Evolutionary conservation across 2,797 vertebrate genomes (phyloP), one percentile per base, ranked within the genome.

Genomic region (Enteromius thamalakanensis): DNA sequence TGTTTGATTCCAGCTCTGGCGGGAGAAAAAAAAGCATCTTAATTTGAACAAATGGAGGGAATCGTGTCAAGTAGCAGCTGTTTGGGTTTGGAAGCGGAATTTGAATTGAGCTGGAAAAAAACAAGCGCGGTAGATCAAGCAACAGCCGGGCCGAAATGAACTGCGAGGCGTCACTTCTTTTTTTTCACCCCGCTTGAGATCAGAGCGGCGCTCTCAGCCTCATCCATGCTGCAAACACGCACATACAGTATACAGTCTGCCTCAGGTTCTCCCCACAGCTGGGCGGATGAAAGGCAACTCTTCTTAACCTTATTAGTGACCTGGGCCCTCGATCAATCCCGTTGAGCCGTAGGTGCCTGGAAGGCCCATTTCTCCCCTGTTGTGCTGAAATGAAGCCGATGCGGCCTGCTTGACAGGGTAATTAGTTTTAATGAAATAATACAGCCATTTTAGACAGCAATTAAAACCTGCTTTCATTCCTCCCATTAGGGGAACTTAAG

Each of bases 401-500:
- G 86, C 87, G 84, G 89, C 86, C 84, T 89, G 87, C 86, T 91
- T 91, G 91, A 90, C 91, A 90, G 87, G 87, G 89, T 91, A 92
- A 93, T 94, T 93, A 92, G 90, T 93, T 91, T 90, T 92, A 91
- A 92, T 93, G 91, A 93, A 93, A 92, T 92, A 93, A 92, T 85
- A 85, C 86, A 77, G 89, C 89, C 89, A 90, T 90, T 92, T 90
- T 91, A 91, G 91, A 91, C 91, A 91, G 90, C 91, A 93, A 92
- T 93, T 93, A 93, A 92, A 91, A 87, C 87, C 87, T 86, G 87
- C 88, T 91, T 91, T 92, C 90, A 91, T 91, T 88, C 87, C 82
- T 67, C 86, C 92, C 90, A 92, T 93, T 93, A 92, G 89, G 79
- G 77, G 87, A 86, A 84, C 81, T 76, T 84, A 85, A 85, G 86